A percentile compares a stretch with the other conserved stretches of the same genome.
These are phyloP conservation scores for Collichthys lucidus DNA, from an alignment of 2,113 vertebrate species.

Conservation along the genomic window DNA sequence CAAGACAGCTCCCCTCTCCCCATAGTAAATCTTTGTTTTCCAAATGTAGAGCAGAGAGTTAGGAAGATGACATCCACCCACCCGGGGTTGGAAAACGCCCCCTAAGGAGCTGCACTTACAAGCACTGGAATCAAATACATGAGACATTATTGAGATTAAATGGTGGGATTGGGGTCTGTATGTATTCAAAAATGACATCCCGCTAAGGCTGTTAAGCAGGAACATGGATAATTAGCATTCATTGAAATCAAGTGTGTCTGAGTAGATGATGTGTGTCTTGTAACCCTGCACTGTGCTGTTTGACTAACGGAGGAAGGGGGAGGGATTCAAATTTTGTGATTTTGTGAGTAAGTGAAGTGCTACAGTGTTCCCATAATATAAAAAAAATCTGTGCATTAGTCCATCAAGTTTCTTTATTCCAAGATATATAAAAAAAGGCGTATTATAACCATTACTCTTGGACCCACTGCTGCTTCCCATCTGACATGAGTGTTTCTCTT, in stretches of 20 bases:
- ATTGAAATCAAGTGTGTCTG: constrained; percentile 41
- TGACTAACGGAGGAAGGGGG: not conserved
- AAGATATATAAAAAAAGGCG: not conserved
- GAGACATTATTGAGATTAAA: constrained; percentile 50
- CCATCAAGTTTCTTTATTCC: not conserved
- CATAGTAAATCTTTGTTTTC: constrained; percentile 69
- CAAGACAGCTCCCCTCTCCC: constrained; percentile 39
- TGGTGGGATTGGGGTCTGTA: not conserved
- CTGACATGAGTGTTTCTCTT: not conserved
- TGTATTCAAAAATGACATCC: constrained; percentile 48
- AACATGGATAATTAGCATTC: constrained; percentile 62
- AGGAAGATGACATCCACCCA: constrained; percentile 22
- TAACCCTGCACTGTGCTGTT: constrained; percentile 2
- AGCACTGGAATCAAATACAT: constrained; percentile 46
- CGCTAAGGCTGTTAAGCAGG: constrained; percentile 51
- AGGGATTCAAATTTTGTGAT: not conserved
- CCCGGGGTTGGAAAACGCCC: constrained; percentile 39
- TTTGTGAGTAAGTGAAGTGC: not conserved
- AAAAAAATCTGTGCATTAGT: not conserved
- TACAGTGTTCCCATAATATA: not conserved
- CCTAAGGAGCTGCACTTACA: constrained; percentile 54
- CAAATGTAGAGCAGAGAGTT: constrained; percentile 52
- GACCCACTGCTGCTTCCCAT: not conserved
- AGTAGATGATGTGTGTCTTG: not conserved
- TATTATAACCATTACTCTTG: not conserved